A percentile compares a stretch with the other conserved stretches of the same genome.
phyloP scores from a whole-genome alignment of 2,113 vertebrate species.

The Vidua macroura region DNA sequence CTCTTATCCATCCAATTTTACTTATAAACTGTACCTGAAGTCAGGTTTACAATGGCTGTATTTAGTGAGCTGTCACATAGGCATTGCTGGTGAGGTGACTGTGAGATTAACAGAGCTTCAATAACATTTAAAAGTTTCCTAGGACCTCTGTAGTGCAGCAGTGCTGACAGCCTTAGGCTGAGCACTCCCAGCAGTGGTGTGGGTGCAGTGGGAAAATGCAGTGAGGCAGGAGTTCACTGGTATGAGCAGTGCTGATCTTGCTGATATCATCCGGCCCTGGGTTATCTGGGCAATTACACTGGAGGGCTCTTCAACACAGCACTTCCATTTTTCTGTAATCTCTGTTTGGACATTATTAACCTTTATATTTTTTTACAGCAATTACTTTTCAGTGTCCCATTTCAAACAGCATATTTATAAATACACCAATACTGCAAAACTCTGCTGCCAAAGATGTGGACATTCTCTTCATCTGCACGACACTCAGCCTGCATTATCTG shows the following conservation, averaged over 20 bases:
- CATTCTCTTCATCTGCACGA: not conserved
- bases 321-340: not conserved
- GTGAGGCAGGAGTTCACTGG: not conserved
- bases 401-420: not conserved
- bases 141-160: not conserved
- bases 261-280: not conserved
- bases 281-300: not conserved
- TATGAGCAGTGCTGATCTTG: not conserved
- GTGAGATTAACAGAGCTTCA: not conserved
- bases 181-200: not conserved
- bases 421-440: not conserved
- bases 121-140: not conserved
- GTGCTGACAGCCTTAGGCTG: not conserved
- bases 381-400: not conserved
- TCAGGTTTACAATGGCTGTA: not conserved
- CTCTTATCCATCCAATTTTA: not conserved
- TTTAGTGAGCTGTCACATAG: not conserved
- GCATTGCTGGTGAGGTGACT: not conserved
- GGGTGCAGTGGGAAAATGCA: not conserved
- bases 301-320: not conserved
- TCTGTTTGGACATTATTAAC: not conserved
- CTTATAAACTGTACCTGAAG: not conserved
- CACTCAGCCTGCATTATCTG: not conserved
- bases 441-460: not conserved
- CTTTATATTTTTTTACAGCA: not conserved